phyloP scores from a whole-genome alignment of 1,140 invertebrate genomes.

The Harlomillsia oculata region DNA sequence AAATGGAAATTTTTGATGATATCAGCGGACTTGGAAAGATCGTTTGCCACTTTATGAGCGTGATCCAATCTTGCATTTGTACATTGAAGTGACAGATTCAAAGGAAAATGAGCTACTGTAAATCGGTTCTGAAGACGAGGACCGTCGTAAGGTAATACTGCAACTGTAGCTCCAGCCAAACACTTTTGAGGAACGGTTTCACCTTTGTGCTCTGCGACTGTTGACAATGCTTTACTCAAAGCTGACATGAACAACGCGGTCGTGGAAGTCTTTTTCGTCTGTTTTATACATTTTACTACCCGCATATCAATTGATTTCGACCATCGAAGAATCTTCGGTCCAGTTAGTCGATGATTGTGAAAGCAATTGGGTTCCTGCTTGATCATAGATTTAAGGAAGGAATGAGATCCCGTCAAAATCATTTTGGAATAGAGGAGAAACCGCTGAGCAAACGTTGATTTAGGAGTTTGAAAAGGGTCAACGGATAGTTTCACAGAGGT shows the following conservation, averaged over 20 bases:
- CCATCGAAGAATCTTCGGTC: constrained; percentile 27
- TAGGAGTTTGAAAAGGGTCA: constrained; percentile 17
- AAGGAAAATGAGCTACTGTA: constrained; percentile 25
- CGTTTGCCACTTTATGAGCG: constrained; percentile 9
- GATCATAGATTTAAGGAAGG: constrained; percentile 21
- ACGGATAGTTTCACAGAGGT: constrained; percentile 16
- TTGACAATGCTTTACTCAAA: constrained; percentile 7
- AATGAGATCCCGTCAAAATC: constrained; percentile 6
- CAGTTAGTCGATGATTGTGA: constrained; percentile 24
- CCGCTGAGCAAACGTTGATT: not conserved
- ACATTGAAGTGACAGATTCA: constrained; percentile 15
- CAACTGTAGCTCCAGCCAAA: constrained; percentile 11
- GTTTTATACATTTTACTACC: constrained; percentile 11
- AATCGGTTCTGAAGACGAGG: constrained; percentile 25
- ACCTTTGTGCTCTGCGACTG: constrained; percentile 9
- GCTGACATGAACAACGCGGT: constrained; percentile 15
- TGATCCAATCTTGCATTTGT: constrained; percentile 11
- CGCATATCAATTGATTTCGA: constrained; percentile 3
- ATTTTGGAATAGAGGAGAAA: constrained; percentile 15
- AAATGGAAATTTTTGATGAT: constrained; percentile 22
- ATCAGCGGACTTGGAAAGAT: constrained; percentile 11
- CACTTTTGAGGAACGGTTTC: not conserved
- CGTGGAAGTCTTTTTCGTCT: constrained; percentile 12
- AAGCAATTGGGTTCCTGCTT: constrained; percentile 30
- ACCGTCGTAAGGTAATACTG: constrained; percentile 25